A percentile compares a stretch with the other conserved stretches of the same genome.
Conservation (phyloP, 2,797 vertebrate species). For the Falco concolor region DNA sequence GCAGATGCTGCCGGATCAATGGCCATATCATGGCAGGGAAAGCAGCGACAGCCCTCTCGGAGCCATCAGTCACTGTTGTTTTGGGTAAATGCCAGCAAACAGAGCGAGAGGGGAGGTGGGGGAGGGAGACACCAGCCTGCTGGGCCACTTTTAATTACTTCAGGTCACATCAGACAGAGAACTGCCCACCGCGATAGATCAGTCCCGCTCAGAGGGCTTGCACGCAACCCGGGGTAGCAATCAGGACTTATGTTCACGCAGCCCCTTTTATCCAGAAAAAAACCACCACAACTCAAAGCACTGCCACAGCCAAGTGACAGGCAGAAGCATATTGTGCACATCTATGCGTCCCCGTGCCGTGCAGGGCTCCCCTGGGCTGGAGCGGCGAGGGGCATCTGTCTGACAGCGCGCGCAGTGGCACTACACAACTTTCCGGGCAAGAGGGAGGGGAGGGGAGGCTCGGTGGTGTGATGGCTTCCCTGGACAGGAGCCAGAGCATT, state of each 20-base stretch:
- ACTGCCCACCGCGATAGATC: constrained; percentile 7
- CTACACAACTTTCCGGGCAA: background rate
- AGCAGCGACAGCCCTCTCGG: background rate
- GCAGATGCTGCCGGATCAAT: constrained; percentile 30
- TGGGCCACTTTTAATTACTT: constrained; percentile 18
- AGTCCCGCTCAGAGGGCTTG: background rate
- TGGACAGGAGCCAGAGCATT: constrained; percentile 30
- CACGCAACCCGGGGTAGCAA: background rate
- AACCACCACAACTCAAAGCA: background rate
- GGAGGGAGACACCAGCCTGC: background rate
- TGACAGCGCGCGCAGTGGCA: background rate
- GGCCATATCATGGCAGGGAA: background rate
- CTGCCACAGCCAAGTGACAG: background rate
- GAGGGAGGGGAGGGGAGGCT: background rate
- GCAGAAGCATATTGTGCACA: background rate
- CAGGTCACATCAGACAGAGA: constrained; percentile 1
- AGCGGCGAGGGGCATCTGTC: background rate
- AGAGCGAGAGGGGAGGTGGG: background rate
- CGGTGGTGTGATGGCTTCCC: background rate
- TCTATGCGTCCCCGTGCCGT: accelerated
- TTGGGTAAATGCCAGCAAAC: constrained; percentile 20
- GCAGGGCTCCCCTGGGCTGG: background rate
- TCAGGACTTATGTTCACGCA: background rate
- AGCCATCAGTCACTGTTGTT: background rate
- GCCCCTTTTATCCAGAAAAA: constrained; percentile 5